Evolutionary conservation across 2,797 vertebrate genomes (phyloP), one percentile per base, ranked within the genome.

Genomic region (Gobio occitaniae): DNA sequence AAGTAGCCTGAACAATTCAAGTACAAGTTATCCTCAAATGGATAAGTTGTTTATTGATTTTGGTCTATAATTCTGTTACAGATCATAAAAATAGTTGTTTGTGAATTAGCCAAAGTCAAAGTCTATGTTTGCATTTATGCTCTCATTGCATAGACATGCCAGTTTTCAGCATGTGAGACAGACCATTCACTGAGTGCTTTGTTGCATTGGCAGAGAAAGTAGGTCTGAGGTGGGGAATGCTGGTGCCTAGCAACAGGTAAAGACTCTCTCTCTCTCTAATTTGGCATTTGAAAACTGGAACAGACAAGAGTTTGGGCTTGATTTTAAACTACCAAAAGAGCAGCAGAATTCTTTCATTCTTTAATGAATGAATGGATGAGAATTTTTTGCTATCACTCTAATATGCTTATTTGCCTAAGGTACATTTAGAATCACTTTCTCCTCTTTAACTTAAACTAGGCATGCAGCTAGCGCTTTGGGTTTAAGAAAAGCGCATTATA

Each of bases 211-310:
- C 72, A 87, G 74, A 56, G 80, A 52, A 84, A 84, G 72, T 85
- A 72, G 85, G 66, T 80, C 86, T 86, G 78, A 87, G 75, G 86
- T 80, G 59, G 69, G 80, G 85, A 90, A 88, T 87, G 69, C 82
- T 69, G 90, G 85, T 88, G 89, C 91, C 87, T 91, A 90, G 90
- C 91, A 92, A 92, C 91, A 90, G 90, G 89, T 90, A 86, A 88
- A 90, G 78, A 75, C 76, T 77, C 32, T 32, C 50, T 80, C 54
- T 84, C 59, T 78, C 56, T 76, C 82, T 78, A 68, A 74, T 78
- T 85, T 72, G 84, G 84, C 59, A 85, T 78, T 68, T 70, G 61
- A 83, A 63, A 47, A 48, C 80, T 81, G 63, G 76, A 70, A 83
- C 79, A 78, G 29, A 5, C 44, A 71, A 65, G 52, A 83, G 56